Base-by-base conservation (phyloP, 2,797 vertebrate species). In the Cossypha caffra region DNA sequence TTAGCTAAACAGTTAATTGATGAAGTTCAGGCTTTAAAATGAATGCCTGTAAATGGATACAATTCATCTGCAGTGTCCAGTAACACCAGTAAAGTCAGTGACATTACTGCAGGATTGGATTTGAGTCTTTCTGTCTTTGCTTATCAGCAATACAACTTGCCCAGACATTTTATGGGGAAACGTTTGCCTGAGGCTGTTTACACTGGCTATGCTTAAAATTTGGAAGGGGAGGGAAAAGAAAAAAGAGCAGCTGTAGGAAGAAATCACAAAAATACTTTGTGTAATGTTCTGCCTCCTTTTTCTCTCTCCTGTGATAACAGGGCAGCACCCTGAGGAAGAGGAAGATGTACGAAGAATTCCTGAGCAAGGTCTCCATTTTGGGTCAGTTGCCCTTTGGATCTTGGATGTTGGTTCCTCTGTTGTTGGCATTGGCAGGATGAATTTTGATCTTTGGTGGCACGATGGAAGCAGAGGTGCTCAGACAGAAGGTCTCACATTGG, bases 331-430 rank as follows among this genome's bases (percentile, higher is more conserved):
- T 99, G 98, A 98, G 99, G 93, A 99, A 99, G 97, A 98, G 99
- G 96, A 99, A 99, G 98, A 99, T 99, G 99, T 99, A 99, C 6
- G 99, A 99, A 98, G 99, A 99, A 89, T 99, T 99, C 97, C 98
- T 99, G 66, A 99, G 99, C 98, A 99, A 99, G 92, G 99, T 99
- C 93, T 99, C 99, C 98, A 99, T 99, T 98, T 98, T 99, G 68
- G 99, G 99, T 99, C 94, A 98, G 98, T 98, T 94, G 62, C 50
- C 86, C 69, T 94, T 83, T 90, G 76, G 94, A 87, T 61, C 66
- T 88, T 58, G 51, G 24, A 45, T 91, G 51, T 81, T 93, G 50
- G 26, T 73, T 88, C 78, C 64, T 59, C 31, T 50, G n/a, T 50
- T 43, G 2, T 11, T 45, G 2, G 0, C 16, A 10, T 28, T 93